A percentile compares a stretch with the other conserved stretches of the same genome.
phyloP scores from a whole-genome alignment of 2,113 vertebrate genomes.

The Lontra canadensis region DNA sequence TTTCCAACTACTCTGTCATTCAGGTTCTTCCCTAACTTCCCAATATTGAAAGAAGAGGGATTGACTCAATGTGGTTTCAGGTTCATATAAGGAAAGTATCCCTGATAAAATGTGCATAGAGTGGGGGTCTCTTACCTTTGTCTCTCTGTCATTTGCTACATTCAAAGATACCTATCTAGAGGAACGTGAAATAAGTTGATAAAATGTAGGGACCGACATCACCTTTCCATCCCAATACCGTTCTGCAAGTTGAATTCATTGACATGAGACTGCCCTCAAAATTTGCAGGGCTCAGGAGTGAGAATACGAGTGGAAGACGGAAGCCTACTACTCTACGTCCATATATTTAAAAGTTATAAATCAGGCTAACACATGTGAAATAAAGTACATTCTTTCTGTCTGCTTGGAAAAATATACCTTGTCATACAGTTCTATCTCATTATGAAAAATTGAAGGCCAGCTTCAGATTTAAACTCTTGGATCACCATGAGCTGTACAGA shows the following conservation, averaged over 20 bases:
- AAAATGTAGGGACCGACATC: not conserved
- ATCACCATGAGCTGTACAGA: not conserved
- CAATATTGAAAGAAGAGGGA: not conserved
- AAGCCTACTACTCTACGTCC: not conserved
- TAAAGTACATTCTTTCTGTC: not conserved
- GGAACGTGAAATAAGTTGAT: not conserved
- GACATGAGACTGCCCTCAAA: not conserved
- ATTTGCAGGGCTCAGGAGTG: not conserved
- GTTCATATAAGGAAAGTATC: not conserved
- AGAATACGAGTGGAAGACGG: not conserved
- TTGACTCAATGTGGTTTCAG: not conserved
- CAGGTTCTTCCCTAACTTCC: not conserved
- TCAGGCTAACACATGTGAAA: not conserved
- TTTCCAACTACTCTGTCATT: constrained; percentile 29
- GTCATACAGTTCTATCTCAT: not conserved
- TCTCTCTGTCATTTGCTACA: not conserved
- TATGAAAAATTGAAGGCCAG: not conserved
- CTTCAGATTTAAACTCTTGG: not conserved
- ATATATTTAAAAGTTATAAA: not conserved
- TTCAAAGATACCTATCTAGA: not conserved
- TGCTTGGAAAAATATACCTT: not conserved
- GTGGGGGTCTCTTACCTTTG: not conserved
- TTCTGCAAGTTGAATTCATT: not conserved
- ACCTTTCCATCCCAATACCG: not conserved
- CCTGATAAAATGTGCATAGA: not conserved